A percentile compares a stretch with the other conserved stretches of the same genome.
Conservation (phyloP, 2,113 vertebrate genomes). For the Chlamydotis undulata region DNA sequence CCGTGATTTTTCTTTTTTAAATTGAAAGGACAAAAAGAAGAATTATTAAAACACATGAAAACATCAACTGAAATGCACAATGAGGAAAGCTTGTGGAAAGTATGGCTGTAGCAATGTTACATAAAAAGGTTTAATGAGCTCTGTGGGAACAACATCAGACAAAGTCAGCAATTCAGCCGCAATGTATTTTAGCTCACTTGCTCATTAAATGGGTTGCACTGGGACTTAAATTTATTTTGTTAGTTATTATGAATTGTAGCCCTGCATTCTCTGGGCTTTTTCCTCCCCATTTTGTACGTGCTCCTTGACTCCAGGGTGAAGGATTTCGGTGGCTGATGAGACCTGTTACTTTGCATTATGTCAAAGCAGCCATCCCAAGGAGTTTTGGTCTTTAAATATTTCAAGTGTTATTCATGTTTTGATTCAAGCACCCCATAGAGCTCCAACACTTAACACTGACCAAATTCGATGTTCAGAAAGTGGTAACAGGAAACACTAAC, state of each 20-base stretch:
- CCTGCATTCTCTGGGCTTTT: background rate
- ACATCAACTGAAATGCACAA: background rate
- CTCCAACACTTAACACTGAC: background rate
- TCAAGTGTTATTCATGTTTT: background rate
- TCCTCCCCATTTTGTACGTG: background rate
- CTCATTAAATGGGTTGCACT: slow-evolving; percentile 15
- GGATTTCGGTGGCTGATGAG: background rate
- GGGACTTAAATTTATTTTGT: slow-evolving; percentile 4
- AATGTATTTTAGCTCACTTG: slow-evolving; percentile 5
- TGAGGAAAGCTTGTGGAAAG: background rate
- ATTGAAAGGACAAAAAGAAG: background rate
- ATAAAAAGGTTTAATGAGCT: slow-evolving; percentile 51
- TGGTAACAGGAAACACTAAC: background rate
- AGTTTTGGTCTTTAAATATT: background rate
- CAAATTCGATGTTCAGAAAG: background rate
- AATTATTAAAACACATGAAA: background rate
- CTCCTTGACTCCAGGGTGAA: background rate
- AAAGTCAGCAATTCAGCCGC: slow-evolving; percentile 41
- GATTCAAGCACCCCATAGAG: background rate
- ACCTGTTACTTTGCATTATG: background rate
- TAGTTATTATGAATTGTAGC: background rate
- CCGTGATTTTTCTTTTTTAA: background rate
- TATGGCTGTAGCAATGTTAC: slow-evolving; percentile 14
- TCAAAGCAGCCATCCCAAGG: background rate
- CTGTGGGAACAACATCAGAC: slow-evolving; percentile 27